Evolutionary conservation across 2,888 invertebrate genomes (phyloP).

Genomic region (Eupithecia pulchellata): DNA sequence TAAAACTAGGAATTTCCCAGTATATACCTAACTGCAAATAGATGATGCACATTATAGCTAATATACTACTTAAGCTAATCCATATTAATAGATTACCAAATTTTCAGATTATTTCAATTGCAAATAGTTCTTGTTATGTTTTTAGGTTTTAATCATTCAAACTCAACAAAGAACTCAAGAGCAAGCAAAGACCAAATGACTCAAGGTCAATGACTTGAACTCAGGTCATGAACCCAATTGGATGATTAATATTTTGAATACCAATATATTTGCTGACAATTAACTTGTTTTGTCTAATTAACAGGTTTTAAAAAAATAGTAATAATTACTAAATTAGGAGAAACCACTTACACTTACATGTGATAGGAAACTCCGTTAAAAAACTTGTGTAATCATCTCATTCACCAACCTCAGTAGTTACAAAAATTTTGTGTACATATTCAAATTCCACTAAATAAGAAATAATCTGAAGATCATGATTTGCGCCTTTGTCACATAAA

Average conservation of each 20-base stretch:
- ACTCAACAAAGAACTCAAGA: too few species aligned
- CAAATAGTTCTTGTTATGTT: too few species aligned
- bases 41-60: background rate
- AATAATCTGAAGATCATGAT: background rate
- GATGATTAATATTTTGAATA: background rate
- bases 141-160: too few species aligned
- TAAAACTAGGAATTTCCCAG: background rate
- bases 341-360: too few species aligned
- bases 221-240: constrained; percentile 3
- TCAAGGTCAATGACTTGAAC: constrained; percentile 3
- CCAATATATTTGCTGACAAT: background rate
- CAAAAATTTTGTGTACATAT: background rate
- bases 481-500: background rate
- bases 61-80: too few species aligned
- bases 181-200: background rate
- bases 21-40: background rate
- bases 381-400: background rate
- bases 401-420: background rate
- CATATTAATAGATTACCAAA: too few species aligned
- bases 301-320: too few species aligned
- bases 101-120: too few species aligned
- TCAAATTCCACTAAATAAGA: background rate
- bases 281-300: too few species aligned
- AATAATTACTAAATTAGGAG: too few species aligned
- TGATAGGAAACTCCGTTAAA: too few species aligned